A percentile compares a stretch with the other conserved stretches of the same genome.
Conservation (phyloP, 2,113 vertebrate species). For the Trichomycterus rosablanca region DNA sequence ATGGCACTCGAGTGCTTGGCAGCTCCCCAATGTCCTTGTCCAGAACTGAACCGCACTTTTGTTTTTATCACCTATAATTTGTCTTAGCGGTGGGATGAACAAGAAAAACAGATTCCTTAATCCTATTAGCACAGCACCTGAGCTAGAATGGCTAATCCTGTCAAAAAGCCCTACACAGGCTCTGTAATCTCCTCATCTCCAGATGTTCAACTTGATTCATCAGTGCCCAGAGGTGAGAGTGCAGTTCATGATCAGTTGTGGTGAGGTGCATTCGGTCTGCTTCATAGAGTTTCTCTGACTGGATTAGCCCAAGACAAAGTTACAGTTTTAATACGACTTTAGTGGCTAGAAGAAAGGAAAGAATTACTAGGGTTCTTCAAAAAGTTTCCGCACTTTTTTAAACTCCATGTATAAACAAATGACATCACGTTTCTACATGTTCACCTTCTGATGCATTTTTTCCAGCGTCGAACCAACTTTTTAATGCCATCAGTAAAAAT, state of each 20-base stretch:
- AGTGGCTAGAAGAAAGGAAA: too few relatives aligned
- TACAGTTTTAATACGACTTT: too few relatives aligned
- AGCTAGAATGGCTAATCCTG: constrained; percentile 64
- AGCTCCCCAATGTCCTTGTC: constrained; percentile 26
- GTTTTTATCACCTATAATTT: constrained; percentile 51
- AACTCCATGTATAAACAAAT: too few relatives aligned
- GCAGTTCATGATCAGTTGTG: constrained; percentile 40
- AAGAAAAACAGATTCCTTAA: constrained; percentile 56
- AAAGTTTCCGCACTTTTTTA: too few relatives aligned
- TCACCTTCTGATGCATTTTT: too few relatives aligned
- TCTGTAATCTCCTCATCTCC: constrained; percentile 53
- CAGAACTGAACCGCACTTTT: constrained; percentile 31
- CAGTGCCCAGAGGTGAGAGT: constrained; percentile 45
- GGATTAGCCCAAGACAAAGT: constrained; percentile 29
- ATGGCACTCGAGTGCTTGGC: constrained; percentile 22
- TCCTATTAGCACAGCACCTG: constrained; percentile 68
- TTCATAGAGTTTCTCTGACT: constrained; percentile 27
- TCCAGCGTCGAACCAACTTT: too few relatives aligned
- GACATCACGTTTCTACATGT: too few relatives aligned
- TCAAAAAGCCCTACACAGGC: constrained; percentile 53
- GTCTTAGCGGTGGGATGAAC: constrained; percentile 48
- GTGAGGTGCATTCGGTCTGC: constrained; percentile 7
- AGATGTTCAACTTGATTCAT: constrained; percentile 43
- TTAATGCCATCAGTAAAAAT: too few relatives aligned
- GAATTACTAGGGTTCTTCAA: too few relatives aligned